Conservation (phyloP, 2,113 vertebrate species). For the Scolopax mira region DNA sequence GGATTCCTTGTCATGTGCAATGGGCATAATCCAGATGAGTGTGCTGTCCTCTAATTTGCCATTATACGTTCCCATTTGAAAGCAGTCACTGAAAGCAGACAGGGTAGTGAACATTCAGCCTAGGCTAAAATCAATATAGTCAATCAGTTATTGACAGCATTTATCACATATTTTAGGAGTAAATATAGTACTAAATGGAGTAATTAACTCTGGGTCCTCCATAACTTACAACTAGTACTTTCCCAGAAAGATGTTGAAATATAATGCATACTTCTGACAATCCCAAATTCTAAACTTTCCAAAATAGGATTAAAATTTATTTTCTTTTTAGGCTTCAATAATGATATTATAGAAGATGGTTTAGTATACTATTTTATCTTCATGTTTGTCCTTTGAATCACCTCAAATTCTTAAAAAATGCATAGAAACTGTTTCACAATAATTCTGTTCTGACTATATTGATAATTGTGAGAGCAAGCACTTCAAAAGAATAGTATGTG, state of each 20-base stretch:
- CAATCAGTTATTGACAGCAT: not conserved
- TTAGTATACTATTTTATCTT: not conserved
- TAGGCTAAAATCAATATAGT: not conserved
- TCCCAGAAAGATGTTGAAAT: not conserved
- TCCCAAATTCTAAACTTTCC: not conserved
- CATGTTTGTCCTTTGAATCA: not conserved
- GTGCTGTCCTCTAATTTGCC: not conserved
- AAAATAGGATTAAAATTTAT: not conserved
- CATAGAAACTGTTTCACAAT: not conserved
- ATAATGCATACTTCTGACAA: not conserved
- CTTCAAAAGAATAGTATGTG: not conserved
- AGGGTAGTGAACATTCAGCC: not conserved
- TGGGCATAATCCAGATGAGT: not conserved
- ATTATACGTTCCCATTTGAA: not conserved
- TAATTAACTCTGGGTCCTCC: not conserved
- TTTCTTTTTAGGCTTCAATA: not conserved
- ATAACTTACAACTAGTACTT: not conserved
- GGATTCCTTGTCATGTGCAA: not conserved
- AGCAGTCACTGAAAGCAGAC: not conserved
- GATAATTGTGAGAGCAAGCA: not conserved
- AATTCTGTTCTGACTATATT: not conserved
- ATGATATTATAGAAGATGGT: not conserved
- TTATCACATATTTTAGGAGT: not conserved
- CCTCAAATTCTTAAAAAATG: not conserved
- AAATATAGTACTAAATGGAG: not conserved